Conservation (phyloP, 37 sponge, comb jelly and placozoan genomes). For the Axinella damicornis region DNA sequence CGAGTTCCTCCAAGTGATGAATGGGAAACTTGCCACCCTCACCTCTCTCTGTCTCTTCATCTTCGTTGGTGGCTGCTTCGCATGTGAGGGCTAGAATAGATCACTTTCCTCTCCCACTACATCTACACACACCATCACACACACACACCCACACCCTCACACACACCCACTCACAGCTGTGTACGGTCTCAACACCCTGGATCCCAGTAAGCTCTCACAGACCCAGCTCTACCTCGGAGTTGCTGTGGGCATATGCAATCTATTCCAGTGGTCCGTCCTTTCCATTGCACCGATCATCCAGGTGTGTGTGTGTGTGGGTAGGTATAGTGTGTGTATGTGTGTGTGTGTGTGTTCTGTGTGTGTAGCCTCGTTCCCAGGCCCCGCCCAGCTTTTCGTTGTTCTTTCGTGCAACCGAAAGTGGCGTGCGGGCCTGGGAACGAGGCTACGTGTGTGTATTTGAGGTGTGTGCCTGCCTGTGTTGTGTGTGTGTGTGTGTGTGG, state of each 20-base stretch:
- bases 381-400: no score
- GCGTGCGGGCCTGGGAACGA: no score
- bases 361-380: no score
- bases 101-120: neutral
- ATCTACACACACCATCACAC: neutral
- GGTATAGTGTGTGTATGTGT: no score
- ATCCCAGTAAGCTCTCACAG: neutral
- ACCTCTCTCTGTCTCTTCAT: conserved; percentile 61
- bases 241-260: conserved; percentile 52
- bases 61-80: conserved; percentile 39
- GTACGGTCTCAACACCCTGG: neutral
- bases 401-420: no score
- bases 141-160: neutral
- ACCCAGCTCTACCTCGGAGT: neutral
- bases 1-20: conserved; percentile 52
- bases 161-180: neutral
- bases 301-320: conserved; percentile 50
- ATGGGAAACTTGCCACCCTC: conserved; percentile 51
- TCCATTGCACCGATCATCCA: conserved; percentile 52
- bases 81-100: conserved; percentile 48
- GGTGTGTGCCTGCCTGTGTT: no score
- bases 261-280: conserved; percentile 65
- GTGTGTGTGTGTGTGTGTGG: conserved; percentile 32
- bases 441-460: no score
- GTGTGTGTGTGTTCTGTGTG: no score